Conservation (phyloP, 2,113 vertebrate genomes). For the Balaenoptera acutorostrata region DNA sequence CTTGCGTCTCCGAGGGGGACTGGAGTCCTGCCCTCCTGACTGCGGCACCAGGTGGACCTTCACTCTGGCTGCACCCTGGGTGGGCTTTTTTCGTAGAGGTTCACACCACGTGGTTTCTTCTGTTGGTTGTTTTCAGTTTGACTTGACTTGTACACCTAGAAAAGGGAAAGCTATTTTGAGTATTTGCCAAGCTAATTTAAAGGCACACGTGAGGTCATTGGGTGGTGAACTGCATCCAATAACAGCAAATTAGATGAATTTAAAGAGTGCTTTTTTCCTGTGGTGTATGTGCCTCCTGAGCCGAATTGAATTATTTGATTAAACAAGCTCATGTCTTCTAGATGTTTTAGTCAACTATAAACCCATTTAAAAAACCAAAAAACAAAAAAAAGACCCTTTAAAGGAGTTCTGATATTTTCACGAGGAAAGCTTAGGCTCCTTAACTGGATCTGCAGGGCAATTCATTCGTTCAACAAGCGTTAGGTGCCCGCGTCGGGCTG, state of each 20-base stretch:
- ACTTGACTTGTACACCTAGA: neutral
- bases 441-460: neutral
- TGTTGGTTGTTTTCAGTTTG: neutral
- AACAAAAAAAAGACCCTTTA: neutral
- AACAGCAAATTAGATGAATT: neutral
- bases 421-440: neutral
- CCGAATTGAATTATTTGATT: neutral
- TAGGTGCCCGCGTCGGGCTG: rapidly evolving
- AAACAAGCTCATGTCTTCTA: neutral
- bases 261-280: neutral
- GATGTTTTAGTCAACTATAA: neutral
- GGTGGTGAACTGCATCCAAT: neutral
- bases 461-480: neutral
- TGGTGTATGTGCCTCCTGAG: neutral
- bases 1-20: neutral
- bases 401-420: neutral
- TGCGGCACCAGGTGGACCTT: neutral
- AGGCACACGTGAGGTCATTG: neutral
- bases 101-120: rapidly evolving
- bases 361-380: neutral
- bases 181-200: neutral
- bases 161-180: neutral
- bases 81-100: neutral
- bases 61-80: rapidly evolving
- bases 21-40: neutral